phyloP scores from a whole-genome alignment of 2,797 vertebrate genomes.

The Allobates femoralis region DNA sequence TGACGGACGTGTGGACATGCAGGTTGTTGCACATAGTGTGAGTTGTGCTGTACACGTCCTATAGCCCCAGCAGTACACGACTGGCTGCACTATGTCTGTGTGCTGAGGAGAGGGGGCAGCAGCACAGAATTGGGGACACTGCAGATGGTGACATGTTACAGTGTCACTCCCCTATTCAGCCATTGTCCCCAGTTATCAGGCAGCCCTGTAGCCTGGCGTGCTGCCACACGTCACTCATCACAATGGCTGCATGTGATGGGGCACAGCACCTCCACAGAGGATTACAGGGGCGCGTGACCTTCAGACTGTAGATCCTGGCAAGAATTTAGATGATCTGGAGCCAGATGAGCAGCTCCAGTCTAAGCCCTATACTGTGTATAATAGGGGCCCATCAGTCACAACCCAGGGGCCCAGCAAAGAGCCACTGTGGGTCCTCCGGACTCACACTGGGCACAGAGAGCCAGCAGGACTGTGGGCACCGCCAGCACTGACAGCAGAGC shows the following conservation, averaged over 20 bases:
- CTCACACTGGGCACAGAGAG: background rate
- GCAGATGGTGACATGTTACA: conserved; percentile 67
- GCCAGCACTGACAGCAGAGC: no score
- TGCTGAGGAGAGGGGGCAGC: conserved; percentile 20
- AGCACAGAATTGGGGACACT: conserved; percentile 64
- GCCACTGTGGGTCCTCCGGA: no score
- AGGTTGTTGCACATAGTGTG: no score
- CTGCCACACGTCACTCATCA: conserved; percentile 16
- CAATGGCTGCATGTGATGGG: background rate
- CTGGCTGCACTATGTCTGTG: conserved; percentile 8
- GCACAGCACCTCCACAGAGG: background rate
- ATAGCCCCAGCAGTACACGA: no score
- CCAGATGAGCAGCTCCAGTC: background rate
- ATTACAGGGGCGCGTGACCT: conserved; percentile 28
- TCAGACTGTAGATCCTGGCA: background rate
- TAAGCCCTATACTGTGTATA: background rate
- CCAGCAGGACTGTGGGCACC: background rate
- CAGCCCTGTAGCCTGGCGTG: conserved; percentile 44
- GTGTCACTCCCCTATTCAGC: conserved; percentile 76
- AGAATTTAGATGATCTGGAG: background rate
- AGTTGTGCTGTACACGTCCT: background rate
- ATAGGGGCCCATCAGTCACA: no score
- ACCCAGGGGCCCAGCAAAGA: no score
- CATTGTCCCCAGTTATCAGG: conserved; percentile 68
- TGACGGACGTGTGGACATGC: no score